Base-by-base conservation (phyloP, 2,888 invertebrate species). In the Agrotis ipsilon region DNA sequence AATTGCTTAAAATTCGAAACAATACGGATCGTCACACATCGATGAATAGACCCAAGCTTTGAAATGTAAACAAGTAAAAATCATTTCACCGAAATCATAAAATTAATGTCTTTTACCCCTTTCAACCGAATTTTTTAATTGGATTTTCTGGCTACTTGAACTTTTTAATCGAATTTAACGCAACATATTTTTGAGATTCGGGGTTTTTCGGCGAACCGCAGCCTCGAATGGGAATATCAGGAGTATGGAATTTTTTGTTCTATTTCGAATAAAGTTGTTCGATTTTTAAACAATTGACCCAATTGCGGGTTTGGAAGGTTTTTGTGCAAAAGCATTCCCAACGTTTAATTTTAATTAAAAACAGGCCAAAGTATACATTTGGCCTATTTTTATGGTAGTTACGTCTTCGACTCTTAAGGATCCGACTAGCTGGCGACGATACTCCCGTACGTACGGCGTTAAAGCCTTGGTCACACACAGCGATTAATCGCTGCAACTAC, bases 61-160 rank as follows among this genome's bases (percentile, higher is more conserved):
- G 55, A 63, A 75, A 78, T 70, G 18, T 67, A 55, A 78, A 70
- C n/a, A n/a, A n/a, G n/a, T 70, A 58, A 5, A 59, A 55, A 6
- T 46, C 60, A 65, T 52, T 64, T 32, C 45, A 14, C 9, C 3
- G 19, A 48, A 54, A 58, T 27, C 49, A 62, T 62, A 46, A 73
- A 68, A 64, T n/a, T n/a, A n/a, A n/a, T 43, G 54, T 9, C n/a
- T 57, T 75, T 51, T 16, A 24, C 11, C 19, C 19, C 2, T 32
- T 59, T 24, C 16, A 63, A 48, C 59, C 19, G 45, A 54, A 21
- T 16, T 60, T 57, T 19, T 58, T 61, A 64, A 72, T 78, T 68
- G 61, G 39, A 21, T 78, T 61, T 72, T 57, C 59, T 7, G 52
- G n/a, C 52, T 21, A 54, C 24, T 32, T 24, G 18, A 77, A 57